Percentiles rank a stretch among this genome's conserved stretches.
Conservation (phyloP, 2,888 invertebrate genomes). For the Oxyteleia sp. region DNA sequence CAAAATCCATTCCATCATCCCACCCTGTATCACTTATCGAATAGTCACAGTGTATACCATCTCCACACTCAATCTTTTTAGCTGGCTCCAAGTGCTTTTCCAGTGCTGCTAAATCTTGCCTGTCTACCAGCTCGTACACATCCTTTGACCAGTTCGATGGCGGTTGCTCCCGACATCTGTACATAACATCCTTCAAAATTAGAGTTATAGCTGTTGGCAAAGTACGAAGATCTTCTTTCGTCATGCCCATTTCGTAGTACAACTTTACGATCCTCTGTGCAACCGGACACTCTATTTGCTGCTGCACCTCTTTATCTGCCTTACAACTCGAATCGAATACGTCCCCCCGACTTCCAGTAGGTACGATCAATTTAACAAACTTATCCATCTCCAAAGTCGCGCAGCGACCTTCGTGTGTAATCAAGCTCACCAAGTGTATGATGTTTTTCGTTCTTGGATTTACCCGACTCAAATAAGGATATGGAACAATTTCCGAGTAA, state of each 20-base stretch:
- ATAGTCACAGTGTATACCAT: constrained; percentile 78
- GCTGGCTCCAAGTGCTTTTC: constrained; percentile 81
- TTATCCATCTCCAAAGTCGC: constrained; percentile 80
- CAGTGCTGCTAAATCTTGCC: constrained; percentile 91
- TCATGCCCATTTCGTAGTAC: constrained; percentile 87
- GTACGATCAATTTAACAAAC: constrained; percentile 83
- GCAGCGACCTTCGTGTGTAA: constrained; percentile 79
- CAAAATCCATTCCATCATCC: constrained; percentile 90
- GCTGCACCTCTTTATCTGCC: constrained; percentile 79
- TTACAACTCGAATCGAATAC: constrained; percentile 79
- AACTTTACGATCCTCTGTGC: constrained; percentile 87
- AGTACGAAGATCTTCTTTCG: constrained; percentile 91
- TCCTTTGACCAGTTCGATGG: constrained; percentile 92
- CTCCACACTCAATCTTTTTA: constrained; percentile 60
- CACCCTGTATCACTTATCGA: constrained; percentile 87
- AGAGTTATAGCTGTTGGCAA: constrained; percentile 92
- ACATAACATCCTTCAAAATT: constrained; percentile 91
- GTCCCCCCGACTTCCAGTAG: constrained; percentile 85
- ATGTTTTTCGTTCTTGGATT: constrained; percentile 92
- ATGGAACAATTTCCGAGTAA: constrained; percentile 89
- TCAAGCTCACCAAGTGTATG: constrained; percentile 90
- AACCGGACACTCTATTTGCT: constrained; percentile 77
- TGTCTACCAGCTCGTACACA: constrained; percentile 91
- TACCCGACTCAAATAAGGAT: constrained; percentile 92
- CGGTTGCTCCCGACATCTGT: constrained; percentile 91